Evolutionary conservation across 2,797 vertebrate species (phyloP).

Genomic region (Acipenser transmontanus): DNA sequence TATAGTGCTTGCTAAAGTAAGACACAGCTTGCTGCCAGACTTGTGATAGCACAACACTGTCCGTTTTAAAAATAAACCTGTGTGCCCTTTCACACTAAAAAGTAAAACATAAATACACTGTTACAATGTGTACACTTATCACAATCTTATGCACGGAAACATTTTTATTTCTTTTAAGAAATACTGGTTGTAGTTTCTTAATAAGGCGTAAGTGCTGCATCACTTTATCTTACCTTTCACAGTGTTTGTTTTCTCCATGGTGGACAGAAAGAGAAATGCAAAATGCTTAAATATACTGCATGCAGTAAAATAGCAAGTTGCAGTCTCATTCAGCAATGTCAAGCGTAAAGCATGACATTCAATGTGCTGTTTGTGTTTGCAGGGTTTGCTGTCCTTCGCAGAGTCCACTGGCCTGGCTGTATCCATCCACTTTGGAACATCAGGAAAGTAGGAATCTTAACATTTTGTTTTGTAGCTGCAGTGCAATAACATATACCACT

Average conservation of each 20-base stretch:
- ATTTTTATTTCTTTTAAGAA: background rate
- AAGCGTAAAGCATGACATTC: too few species aligned
- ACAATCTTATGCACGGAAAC: background rate
- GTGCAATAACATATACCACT: too few species aligned
- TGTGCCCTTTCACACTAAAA: background rate
- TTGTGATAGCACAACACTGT: conserved; percentile 18
- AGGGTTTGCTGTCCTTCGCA: conserved; percentile 82
- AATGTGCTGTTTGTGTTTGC: conserved; percentile 16
- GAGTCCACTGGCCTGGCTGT: conserved; percentile 66
- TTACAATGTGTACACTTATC: background rate
- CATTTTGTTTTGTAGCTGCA: too few species aligned
- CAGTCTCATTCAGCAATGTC: too few species aligned
- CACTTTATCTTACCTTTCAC: too few species aligned
- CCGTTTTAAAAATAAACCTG: conserved; percentile 9
- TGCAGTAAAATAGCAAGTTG: background rate
- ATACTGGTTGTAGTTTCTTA: background rate
- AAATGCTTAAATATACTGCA: background rate
- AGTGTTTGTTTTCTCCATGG: background rate
- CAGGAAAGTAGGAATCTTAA: conserved; percentile 69
- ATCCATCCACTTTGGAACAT: conserved; percentile 63
- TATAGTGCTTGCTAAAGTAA: conserved; percentile 13
- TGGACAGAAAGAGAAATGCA: conserved; percentile 1
- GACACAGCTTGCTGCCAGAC: conserved; percentile 1
- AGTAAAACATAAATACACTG: background rate
- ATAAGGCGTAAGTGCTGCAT: background rate